phyloP scores from a whole-genome alignment of 2,888 invertebrate species.

The Agonopterix subpropinquella region DNA sequence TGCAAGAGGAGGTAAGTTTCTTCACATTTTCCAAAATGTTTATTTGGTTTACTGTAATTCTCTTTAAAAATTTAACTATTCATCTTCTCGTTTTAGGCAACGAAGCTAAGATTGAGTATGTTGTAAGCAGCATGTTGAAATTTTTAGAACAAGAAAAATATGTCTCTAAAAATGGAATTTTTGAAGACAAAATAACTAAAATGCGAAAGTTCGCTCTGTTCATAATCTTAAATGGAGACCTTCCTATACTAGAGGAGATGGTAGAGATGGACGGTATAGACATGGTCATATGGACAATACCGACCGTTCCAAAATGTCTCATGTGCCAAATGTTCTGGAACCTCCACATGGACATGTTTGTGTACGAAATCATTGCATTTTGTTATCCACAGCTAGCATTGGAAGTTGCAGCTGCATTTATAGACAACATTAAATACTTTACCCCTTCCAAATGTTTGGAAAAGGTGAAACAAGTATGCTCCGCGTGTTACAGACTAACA shows the following conservation, averaged over 20 bases:
- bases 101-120: conserved; percentile 46
- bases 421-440: conserved; percentile 49
- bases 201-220: conserved; percentile 51
- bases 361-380: conserved; percentile 47
- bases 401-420: conserved; percentile 44
- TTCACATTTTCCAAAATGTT: not conserved
- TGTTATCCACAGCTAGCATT: conserved; percentile 44
- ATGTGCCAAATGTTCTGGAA: conserved; percentile 60
- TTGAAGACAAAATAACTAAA: conserved; percentile 20
- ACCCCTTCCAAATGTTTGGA: conserved; percentile 38
- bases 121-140: conserved; percentile 31
- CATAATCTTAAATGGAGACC: conserved; percentile 50
- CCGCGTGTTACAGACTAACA: conserved; percentile 43
- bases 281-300: conserved; percentile 49
- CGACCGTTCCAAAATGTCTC: conserved; percentile 49
- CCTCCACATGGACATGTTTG: conserved; percentile 45
- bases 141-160: conserved; percentile 44
- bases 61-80: not conserved
- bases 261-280: conserved; percentile 46
- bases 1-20: conserved; percentile 49
- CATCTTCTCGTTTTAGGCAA: conserved; percentile 43
- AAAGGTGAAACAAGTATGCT: conserved; percentile 35
- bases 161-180: conserved; percentile 25
- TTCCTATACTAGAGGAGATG: conserved; percentile 42
- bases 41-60: not conserved